These are phyloP conservation scores for Heliconius eleuchia DNA, from an alignment of 1,140 invertebrate species.

Conservation along the genomic window DNA sequence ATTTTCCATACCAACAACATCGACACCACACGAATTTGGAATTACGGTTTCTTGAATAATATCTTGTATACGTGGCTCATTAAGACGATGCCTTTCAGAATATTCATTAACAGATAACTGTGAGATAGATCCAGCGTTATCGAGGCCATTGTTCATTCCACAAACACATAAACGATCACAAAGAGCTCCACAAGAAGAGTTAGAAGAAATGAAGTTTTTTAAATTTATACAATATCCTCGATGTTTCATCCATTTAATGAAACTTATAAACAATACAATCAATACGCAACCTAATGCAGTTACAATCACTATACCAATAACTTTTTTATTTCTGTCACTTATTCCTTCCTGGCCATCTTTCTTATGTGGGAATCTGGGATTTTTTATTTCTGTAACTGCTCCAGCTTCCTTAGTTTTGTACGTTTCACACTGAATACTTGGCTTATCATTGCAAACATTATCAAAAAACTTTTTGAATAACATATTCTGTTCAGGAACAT, in stretches of 20 bases:
- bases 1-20: constrained; percentile 82
- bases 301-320: constrained; percentile 70
- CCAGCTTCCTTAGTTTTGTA: constrained; percentile 67
- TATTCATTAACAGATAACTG: constrained; percentile 85
- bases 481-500: constrained; percentile 83
- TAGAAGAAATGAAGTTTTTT: constrained; percentile 63
- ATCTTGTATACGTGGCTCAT: constrained; percentile 73
- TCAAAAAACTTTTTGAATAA: constrained; percentile 84
- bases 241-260: constrained; percentile 64
- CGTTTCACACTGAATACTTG: constrained; percentile 76
- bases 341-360: constrained; percentile 52
- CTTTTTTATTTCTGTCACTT: constrained; percentile 64
- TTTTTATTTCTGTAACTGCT: constrained; percentile 65
- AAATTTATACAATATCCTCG: constrained; percentile 61
- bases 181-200: constrained; percentile 57
- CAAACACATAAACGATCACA: constrained; percentile 60
- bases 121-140: constrained; percentile 83
- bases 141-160: constrained; percentile 56
- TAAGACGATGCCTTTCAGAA: constrained; percentile 82
- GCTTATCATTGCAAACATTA: constrained; percentile 81
- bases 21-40: constrained; percentile 57
- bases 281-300: constrained; percentile 63
- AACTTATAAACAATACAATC: constrained; percentile 64
- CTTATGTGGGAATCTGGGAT: constrained; percentile 74
- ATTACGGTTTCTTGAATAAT: constrained; percentile 74